Conservation (phyloP, 64 coral and sea anemone species). For the Platygyra sinensis region DNA sequence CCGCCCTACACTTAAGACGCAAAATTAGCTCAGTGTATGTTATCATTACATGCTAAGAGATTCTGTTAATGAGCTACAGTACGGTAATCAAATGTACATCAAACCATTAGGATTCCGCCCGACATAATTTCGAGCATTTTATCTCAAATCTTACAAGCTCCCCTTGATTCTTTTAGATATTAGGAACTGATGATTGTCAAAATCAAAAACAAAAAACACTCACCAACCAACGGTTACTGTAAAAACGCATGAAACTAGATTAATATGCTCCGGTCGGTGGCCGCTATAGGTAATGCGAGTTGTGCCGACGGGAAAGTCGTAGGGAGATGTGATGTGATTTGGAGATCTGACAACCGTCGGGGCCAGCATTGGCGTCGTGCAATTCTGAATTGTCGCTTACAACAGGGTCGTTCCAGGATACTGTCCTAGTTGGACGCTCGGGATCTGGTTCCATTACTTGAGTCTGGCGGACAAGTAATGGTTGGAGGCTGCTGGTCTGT, state of each 20-base stretch:
- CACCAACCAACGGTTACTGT: slow-evolving; percentile 74
- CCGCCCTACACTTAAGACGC: no score
- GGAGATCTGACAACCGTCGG: slow-evolving; percentile 69
- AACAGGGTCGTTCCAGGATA: slow-evolving; percentile 65
- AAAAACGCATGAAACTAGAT: slow-evolving; percentile 68
- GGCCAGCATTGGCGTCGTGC: slow-evolving; percentile 67
- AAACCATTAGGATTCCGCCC: no score
- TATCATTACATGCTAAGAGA: no score
- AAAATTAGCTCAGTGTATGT: no score
- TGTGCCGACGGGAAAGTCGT: slow-evolving; percentile 83
- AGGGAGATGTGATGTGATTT: slow-evolving; percentile 64
- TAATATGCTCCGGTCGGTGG: slow-evolving; percentile 70
- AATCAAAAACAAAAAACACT: not conserved
- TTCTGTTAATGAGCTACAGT: no score
- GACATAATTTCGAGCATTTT: no score
- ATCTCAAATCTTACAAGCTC: no score
- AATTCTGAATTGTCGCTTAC: slow-evolving; percentile 77
- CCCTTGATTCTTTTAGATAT: no score
- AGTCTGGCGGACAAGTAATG: slow-evolving; percentile 59
- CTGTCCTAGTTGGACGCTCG: slow-evolving; percentile 43
- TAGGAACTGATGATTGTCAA: no score
- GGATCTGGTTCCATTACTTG: slow-evolving; percentile 72
- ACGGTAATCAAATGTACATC: no score
- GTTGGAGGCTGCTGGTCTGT: slow-evolving; percentile 79
- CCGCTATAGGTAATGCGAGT: slow-evolving; percentile 85